Percentiles rank a stretch among this genome's conserved stretches.
Conservation (phyloP, 2,113 vertebrate species). For the Misgurnus mizolepis region DNA sequence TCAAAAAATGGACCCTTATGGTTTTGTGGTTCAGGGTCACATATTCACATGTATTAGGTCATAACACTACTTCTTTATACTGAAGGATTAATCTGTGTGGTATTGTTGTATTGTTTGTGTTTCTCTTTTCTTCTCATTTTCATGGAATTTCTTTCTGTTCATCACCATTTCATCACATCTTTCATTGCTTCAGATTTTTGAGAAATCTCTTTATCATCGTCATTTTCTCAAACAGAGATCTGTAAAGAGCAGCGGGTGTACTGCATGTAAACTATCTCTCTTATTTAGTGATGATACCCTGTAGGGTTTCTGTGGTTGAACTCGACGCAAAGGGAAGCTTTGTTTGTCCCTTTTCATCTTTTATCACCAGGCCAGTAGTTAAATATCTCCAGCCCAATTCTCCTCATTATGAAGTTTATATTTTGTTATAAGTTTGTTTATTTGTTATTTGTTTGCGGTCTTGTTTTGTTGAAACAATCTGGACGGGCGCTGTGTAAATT, state of each 20-base stretch:
- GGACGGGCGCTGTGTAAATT: background rate
- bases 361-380: constrained; percentile 36
- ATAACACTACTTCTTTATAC: no score
- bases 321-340: constrained; percentile 21
- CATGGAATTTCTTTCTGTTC: constrained; percentile 8
- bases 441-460: constrained; percentile 10
- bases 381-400: constrained; percentile 33
- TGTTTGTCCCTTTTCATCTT: constrained; percentile 19
- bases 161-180: background rate
- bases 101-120: background rate
- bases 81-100: no score
- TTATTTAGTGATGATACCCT: background rate
- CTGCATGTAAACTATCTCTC: background rate
- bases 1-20: no score
- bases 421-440: background rate
- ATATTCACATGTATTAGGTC: no score
- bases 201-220: background rate
- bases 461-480: background rate
- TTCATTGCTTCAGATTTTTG: background rate
- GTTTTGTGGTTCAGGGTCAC: no score
- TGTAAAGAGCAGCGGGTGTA: background rate
- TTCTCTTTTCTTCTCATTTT: background rate
- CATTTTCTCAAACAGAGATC: background rate
- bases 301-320: background rate
- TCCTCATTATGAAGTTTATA: background rate